Evolutionary conservation across 2,797 vertebrate species (phyloP).

Genomic region (Luscinia megarhynchos): DNA sequence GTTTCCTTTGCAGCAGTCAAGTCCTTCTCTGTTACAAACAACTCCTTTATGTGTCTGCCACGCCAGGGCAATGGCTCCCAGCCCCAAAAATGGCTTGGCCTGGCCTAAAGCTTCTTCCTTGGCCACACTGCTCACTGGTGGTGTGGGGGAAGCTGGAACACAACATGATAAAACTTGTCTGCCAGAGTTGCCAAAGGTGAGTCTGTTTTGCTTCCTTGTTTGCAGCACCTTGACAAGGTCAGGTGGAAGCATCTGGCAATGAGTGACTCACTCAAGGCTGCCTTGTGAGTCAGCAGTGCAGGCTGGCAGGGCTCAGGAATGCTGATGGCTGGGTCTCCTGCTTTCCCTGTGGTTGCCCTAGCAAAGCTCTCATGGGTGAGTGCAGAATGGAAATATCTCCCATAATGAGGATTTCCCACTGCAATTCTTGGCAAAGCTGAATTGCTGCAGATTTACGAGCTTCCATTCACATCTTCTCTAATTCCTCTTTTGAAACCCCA

Average conservation of each 20-base stretch:
- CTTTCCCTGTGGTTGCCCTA: slow-evolving; percentile 2
- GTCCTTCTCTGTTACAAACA: not conserved
- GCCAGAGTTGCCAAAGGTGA: slow-evolving; percentile 24
- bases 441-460: not conserved
- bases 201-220: slow-evolving; percentile 58
- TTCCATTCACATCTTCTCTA: slow-evolving; percentile 3
- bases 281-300: slow-evolving; percentile 39
- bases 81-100: not conserved
- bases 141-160: not conserved
- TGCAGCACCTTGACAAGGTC: slow-evolving; percentile 42
- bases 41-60: not conserved
- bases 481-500: slow-evolving; percentile 56
- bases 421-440: slow-evolving; percentile 33
- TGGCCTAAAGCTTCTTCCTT: not conserved
- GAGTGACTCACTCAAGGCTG: slow-evolving; percentile 43
- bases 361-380: not conserved
- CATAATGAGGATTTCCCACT: slow-evolving; percentile 14
- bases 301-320: slow-evolving; percentile 41
- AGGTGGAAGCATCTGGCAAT: slow-evolving; percentile 40
- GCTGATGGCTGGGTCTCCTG: slow-evolving; percentile 20
- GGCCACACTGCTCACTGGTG: not conserved
- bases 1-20: not conserved
- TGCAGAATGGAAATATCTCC: not conserved
- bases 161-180: not conserved
- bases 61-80: fast-evolving